Base-by-base conservation (phyloP, 2,888 invertebrate genomes). In the Drosophila emarginata region DNA sequence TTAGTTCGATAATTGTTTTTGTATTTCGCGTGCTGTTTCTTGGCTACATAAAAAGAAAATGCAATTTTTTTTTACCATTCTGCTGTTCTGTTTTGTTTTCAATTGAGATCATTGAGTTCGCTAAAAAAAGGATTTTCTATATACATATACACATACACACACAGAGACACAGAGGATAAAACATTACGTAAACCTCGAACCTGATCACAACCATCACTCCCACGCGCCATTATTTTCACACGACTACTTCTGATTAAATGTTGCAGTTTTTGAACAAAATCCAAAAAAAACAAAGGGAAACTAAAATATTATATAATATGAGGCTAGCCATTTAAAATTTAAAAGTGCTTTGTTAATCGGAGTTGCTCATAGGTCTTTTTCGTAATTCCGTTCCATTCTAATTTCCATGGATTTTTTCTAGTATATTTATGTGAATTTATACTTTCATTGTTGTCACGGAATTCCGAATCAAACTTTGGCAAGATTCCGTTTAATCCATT, bases 101-200 rank as follows among this genome's bases (percentile, higher is more conserved):
- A 83, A 77, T 88, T 84, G 84, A 84, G 84, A 84, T 84, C 84
- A 84, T 84, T 84, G 76, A 87, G 88, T 88, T 88, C 77, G 75
- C 65, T 77, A 77, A 54, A 28, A 54, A 36, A 80, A 78, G 85
- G 79, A 80, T 83, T 78, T 80, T 78, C 72, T 64, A 81, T 70
- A 81, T 68, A 70, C 50, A 61, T 37, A 57, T 73, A 60, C 73
- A 67, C 63, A 73, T 64, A 68, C 73, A 50, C 15, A 14, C 40
- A 15, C 40, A 40, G 14, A 45, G 15, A 45, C 40, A 45, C 9
- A 45, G 45, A 45, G 45, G 45, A 9, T 45, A 45, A 45, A 45
- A 45, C 18, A 45, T 18, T 18, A 45, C 9, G 11, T 18, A 18
- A 18, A 18, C 45, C 45, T 11, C 18, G 9, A 45, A 45, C 11